Conservation (phyloP, 2,797 vertebrate species). For the Gobionotothen gibberifrons region DNA sequence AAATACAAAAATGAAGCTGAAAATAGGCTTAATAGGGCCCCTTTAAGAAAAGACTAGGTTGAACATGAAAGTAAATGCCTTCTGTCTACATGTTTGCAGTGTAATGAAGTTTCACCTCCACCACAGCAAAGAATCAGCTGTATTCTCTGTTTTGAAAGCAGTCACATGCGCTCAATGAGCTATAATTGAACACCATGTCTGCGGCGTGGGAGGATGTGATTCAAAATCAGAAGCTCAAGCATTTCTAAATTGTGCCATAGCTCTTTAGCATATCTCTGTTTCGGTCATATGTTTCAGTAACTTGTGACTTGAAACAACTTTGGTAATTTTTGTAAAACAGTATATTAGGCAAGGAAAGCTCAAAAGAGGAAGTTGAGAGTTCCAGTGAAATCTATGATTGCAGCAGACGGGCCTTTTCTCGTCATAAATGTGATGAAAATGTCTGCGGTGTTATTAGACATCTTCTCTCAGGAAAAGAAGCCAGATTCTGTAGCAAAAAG, state of each 20-base stretch:
- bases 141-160: slow-evolving; percentile 34
- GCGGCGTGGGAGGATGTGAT: slow-evolving; percentile 43
- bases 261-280: slow-evolving; percentile 28
- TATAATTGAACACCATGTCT: slow-evolving; percentile 39
- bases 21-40: too few relatives aligned
- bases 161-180: slow-evolving; percentile 55
- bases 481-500: background rate
- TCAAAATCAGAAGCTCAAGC: slow-evolving; percentile 28
- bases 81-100: background rate
- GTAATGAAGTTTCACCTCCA: slow-evolving; percentile 5
- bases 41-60: background rate
- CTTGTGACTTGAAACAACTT: slow-evolving; percentile 62
- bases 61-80: background rate
- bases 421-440: slow-evolving; percentile 9
- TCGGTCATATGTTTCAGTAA: slow-evolving; percentile 63
- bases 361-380: slow-evolving; percentile 75
- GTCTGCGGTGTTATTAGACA: background rate
- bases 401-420: background rate
- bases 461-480: background rate
- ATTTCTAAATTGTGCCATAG: slow-evolving; percentile 20
- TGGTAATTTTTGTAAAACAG: slow-evolving; percentile 17
- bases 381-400: slow-evolving; percentile 45
- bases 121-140: slow-evolving; percentile 24
- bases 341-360: slow-evolving; percentile 34
- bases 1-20: too few relatives aligned